Base-by-base conservation (phyloP, 2,888 invertebrate genomes). In the Pachydiplax longipennis region DNA sequence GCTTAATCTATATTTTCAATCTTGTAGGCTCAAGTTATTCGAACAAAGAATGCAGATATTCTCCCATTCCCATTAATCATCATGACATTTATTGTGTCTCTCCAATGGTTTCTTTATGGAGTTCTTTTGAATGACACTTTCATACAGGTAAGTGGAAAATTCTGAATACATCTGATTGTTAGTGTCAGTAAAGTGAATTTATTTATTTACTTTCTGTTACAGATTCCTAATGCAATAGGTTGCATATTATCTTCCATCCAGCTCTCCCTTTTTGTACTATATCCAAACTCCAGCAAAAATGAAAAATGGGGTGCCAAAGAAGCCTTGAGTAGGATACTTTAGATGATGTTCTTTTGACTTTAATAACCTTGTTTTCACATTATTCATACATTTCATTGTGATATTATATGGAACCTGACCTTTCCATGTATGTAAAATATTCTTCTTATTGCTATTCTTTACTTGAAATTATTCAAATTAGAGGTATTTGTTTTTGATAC, bases 31-130 rank as follows among this genome's bases (percentile, higher is more conserved):
- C 96, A 98, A 94, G 98, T 99, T 6, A 95, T 98, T 90, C 95
- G 95, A 93, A 95, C 96, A 10, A 97, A 96, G 94, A 97, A 96
- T 93, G 96, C 98, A 0, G 98, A 98, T 93, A 97, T 97, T 93
- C 95, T 99, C 92, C 98, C 99, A 48, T 97, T 98, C 93, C 97
- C 98, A 6, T 95, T 99, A 93, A 98, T 98, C 93, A 94, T 97
- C 80, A 96, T 97, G 93, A 97, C 97, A 65, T 97, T 98, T 93
- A 94, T 98, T 90, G 97, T 98, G 10, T 97, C 97, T 13, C 94
- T 96, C 40, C 96, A 98, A 92, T 99, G 99, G 99, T 96, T 96
- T 92, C 93, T 96, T 2, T 99, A 99, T 94, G 99, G 99, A 53
- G 93, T 96, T 90, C 94, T 98, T 83, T 95, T 97, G 92, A 94